These are phyloP conservation scores for Patagioenas fasciata DNA, from an alignment of 2,113 vertebrate genomes.

Conservation along the genomic window DNA sequence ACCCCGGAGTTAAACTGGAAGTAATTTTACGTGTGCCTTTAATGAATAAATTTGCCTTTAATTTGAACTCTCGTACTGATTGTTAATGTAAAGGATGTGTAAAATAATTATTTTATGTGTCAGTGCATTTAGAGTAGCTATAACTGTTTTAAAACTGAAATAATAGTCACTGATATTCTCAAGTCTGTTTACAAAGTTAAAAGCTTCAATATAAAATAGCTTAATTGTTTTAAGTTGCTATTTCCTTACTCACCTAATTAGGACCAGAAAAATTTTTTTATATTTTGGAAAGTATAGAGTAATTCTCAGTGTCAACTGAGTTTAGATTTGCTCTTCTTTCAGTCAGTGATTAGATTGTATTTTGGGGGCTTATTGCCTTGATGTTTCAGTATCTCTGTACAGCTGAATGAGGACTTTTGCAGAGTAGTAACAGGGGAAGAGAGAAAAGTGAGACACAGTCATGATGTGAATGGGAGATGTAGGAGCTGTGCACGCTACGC, in stretches of 20 bases:
- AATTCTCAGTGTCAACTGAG: neutral
- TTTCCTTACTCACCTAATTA: neutral
- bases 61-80: neutral
- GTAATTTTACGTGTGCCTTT: neutral
- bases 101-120: neutral
- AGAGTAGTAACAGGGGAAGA: neutral
- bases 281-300: neutral
- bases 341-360: neutral
- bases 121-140: neutral
- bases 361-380: neutral
- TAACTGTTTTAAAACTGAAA: neutral
- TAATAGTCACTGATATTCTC: neutral
- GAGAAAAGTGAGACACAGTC: neutral
- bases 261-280: neutral
- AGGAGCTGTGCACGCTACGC: fast-evolving
- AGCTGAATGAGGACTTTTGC: neutral
- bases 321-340: neutral
- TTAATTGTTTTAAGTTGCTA: neutral
- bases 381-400: neutral
- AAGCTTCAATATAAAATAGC: neutral
- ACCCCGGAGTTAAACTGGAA: neutral
- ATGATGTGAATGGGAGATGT: neutral
- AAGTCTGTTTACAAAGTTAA: neutral
- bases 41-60: neutral
- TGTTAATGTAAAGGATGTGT: neutral